Conservation (phyloP, 2,888 invertebrate genomes). For the Parnassius apollo region DNA sequence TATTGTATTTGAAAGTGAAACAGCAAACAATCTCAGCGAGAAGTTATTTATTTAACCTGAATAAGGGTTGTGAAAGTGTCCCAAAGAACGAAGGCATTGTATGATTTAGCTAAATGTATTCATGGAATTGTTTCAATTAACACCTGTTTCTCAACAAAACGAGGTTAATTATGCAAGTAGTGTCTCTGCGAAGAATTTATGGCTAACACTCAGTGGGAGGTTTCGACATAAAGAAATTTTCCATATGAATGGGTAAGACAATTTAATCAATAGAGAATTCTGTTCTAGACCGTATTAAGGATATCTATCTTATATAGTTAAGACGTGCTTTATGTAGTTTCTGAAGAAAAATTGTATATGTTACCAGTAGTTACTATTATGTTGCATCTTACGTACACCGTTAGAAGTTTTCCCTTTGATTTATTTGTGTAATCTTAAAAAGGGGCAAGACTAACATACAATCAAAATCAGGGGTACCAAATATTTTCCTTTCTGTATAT, state of each 20-base stretch:
- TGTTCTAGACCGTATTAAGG: no score
- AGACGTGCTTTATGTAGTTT: no score
- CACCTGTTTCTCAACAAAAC: neutral
- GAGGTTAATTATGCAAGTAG: constrained; percentile 6
- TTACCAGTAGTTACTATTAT: no score
- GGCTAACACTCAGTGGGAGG: neutral
- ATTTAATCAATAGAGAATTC: no score
- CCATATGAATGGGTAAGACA: neutral
- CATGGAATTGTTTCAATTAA: constrained; percentile 10
- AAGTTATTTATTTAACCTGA: constrained; percentile 37
- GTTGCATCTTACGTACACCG: no score
- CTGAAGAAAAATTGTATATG: no score
- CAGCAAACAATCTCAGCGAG: constrained; percentile 31
- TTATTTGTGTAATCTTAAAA: no score
- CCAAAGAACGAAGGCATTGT: constrained; percentile 5
- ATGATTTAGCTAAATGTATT: constrained; percentile 6
- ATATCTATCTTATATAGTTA: no score
- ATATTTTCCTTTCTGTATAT: no score
- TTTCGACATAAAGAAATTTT: neutral
- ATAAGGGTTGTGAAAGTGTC: constrained; percentile 41
- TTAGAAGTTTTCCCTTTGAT: no score
- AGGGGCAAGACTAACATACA: no score
- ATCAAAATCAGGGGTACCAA: no score
- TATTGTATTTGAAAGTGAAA: constrained; percentile 37
- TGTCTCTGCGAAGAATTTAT: neutral